These are phyloP conservation scores for Psilopsiagon aurifrons DNA, from an alignment of 2,113 vertebrate species.

Conservation along the genomic window DNA sequence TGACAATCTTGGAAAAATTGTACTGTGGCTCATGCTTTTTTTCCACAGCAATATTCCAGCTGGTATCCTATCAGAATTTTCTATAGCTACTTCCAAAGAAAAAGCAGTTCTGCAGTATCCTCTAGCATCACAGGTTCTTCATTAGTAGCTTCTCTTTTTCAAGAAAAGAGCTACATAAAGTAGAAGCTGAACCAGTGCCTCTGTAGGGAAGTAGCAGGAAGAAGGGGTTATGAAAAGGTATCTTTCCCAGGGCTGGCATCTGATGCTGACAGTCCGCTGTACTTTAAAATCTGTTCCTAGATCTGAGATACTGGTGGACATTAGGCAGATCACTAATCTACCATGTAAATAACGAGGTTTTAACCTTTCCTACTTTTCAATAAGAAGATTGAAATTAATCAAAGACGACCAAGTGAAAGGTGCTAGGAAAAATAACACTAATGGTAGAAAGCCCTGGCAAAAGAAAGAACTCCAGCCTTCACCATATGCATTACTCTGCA, in stretches of 20 bases:
- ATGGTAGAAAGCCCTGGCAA: not conserved
- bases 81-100: not conserved
- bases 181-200: not conserved
- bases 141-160: not conserved
- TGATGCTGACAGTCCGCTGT: not conserved
- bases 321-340: not conserved
- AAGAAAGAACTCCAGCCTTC: not conserved
- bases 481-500: not conserved
- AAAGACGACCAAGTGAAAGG: not conserved
- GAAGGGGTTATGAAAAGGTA: not conserved
- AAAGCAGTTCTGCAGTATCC: not conserved
- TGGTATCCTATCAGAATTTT: not conserved
- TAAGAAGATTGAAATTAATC: not conserved
- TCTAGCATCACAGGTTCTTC: not conserved
- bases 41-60: not conserved
- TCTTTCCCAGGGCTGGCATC: not conserved
- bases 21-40: not conserved
- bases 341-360: accelerated
- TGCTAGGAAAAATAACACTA: not conserved
- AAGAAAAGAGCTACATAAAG: not conserved
- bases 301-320: not conserved
- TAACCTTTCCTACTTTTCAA: not conserved
- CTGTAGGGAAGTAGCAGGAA: not conserved
- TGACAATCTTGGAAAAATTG: not conserved
- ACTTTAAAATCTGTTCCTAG: not conserved